Base-by-base conservation (phyloP, 2,888 invertebrate species). In the Arrhopalites spinosus region DNA sequence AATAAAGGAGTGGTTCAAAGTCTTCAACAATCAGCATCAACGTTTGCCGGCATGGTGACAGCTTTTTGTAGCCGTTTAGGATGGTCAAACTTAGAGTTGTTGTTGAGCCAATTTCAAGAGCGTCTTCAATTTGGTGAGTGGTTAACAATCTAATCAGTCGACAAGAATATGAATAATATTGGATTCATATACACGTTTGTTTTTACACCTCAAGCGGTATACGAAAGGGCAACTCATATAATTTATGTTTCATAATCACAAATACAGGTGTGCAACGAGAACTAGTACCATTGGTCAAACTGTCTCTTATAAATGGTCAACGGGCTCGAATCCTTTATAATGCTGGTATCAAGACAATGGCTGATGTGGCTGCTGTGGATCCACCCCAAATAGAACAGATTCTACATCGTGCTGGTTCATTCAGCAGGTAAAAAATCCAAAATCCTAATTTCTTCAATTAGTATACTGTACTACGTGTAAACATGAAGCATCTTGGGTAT, bases 41-140 rank as follows among this genome's bases (percentile, higher is more conserved):
- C 96, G 47, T 98, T 97, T 89, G 96, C 98, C 74, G 94, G 96
- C 74, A 98, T 98, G 93, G 94, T 98, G 0, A 95, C 96, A 2
- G 91, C 94, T n/a, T 98, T 99, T 87, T 96, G 97, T 86, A 90
- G 90, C 79, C 92, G 95, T 73, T 87, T 99, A 15, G 95, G 96
- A 29, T 99, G 98, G 98, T 90, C 90, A 80, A 94, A 92, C 84
- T 88, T 99, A 84, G 93, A 96, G 85, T 87, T 95, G 80, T 88
- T 99, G 56, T 89, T 99, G 59, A 68, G 68, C 25, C 95, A 97
- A 86, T 98, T 99, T 86, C 96, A 98, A 87, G 92, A 93, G 83
- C 91, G 98, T 20, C 88, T 99, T 59, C 94, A 94, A 84, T 98
- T 98, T 86, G 98, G 98, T 15, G 92, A n/a, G n/a, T n/a, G n/a